Percentiles rank a stretch among this genome's conserved stretches.
phyloP scores from a whole-genome alignment of 2,888 invertebrate species.

The Schizaphis graminum region DNA sequence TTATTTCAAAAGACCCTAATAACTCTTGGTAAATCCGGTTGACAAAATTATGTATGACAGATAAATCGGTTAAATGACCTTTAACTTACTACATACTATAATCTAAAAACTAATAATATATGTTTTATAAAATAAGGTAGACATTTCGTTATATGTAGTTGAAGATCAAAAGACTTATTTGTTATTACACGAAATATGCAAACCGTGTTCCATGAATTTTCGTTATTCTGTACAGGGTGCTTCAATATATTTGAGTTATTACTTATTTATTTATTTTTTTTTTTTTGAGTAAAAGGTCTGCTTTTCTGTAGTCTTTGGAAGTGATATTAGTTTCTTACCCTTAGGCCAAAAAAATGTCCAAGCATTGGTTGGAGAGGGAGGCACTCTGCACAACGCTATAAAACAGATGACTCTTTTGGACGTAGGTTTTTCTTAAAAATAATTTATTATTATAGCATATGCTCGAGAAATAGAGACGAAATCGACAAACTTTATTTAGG shows the following conservation, averaged over 20 bases:
- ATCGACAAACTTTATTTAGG: conserved; percentile 45
- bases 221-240: background rate
- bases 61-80: background rate
- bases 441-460: conserved; percentile 39
- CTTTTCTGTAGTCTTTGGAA: background rate
- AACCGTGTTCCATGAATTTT: background rate
- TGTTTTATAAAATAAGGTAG: background rate
- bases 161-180: conserved; percentile 8
- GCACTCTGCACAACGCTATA: background rate
- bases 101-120: background rate
- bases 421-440: conserved; percentile 3
- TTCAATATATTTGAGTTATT: background rate
- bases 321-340: background rate
- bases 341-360: background rate
- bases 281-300: background rate
- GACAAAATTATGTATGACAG: background rate
- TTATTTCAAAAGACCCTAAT: background rate
- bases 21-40: background rate
- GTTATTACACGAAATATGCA: background rate
- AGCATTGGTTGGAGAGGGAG: background rate
- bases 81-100: background rate
- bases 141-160: background rate
- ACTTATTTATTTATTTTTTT: background rate
- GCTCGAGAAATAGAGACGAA: conserved; percentile 31
- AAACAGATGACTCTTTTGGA: conserved; percentile 23